These are phyloP conservation scores for Nesidiocoris tenuis DNA, from an alignment of 2,888 invertebrate genomes.

Conservation along the genomic window DNA sequence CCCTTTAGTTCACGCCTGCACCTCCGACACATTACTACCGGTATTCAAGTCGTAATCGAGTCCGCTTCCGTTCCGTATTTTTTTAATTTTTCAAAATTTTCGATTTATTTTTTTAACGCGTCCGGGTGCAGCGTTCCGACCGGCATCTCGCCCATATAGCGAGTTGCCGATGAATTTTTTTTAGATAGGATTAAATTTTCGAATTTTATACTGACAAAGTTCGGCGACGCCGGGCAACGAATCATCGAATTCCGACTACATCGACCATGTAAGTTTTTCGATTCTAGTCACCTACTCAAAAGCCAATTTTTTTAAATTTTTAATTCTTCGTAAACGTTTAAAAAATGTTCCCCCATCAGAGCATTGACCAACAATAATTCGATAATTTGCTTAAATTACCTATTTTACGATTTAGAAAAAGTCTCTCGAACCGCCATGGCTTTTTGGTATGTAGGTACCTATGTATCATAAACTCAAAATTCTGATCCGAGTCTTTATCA, in stretches of 20 bases:
- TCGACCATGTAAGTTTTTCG: background rate
- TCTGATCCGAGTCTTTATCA: too few relatives aligned
- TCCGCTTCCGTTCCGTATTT: background rate
- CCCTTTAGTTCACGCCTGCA: constrained; percentile 32
- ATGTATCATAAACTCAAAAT: too few relatives aligned
- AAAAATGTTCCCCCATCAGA: too few relatives aligned
- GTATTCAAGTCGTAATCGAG: background rate
- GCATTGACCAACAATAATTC: too few relatives aligned
- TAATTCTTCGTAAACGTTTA: too few relatives aligned
- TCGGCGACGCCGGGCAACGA: constrained; percentile 10
- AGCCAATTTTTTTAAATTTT: too few relatives aligned
- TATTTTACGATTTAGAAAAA: too few relatives aligned
- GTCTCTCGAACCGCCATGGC: too few relatives aligned
- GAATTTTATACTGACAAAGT: constrained; percentile 4
- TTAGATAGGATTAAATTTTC: background rate
- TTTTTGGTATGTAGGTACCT: too few relatives aligned
- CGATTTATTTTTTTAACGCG: background rate
- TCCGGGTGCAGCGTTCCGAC: constrained; percentile 26
- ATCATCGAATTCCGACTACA: background rate
- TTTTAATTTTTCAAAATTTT: background rate
- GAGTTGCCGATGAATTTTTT: constrained; percentile 12
- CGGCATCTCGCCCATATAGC: constrained; percentile 2
- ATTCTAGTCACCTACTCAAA: too few relatives aligned
- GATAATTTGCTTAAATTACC: too few relatives aligned
- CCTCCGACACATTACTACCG: constrained; percentile 19